A percentile compares a stretch with the other conserved stretches of the same genome.
Evolutionary conservation across 2,113 vertebrate genomes (phyloP).

Genomic region (Dendrocopos noguchii): DNA sequence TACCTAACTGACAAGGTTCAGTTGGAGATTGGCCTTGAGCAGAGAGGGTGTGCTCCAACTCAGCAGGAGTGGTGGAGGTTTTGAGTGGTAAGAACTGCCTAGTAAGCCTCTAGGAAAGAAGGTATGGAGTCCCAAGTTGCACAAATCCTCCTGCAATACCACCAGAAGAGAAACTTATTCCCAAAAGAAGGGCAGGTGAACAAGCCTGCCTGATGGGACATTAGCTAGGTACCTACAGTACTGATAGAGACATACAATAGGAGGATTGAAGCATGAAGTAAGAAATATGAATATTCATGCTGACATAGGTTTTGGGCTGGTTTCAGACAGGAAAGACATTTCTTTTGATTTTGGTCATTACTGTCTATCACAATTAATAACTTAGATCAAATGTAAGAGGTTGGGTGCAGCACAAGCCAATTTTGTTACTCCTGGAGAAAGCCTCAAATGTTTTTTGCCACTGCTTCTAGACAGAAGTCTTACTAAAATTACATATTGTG

Average conservation of each 20-base stretch:
- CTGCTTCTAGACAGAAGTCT: not conserved
- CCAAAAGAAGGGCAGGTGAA: conserved; percentile 66
- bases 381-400: not conserved
- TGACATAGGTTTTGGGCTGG: not conserved
- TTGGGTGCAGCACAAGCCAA: not conserved
- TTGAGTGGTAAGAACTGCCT: conserved; percentile 71
- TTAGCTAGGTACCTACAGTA: conserved; percentile 35
- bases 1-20: conserved; percentile 73
- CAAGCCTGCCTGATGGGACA: conserved; percentile 61
- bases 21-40: conserved; percentile 70
- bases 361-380: not conserved
- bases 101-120: conserved; percentile 71
- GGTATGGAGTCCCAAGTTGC: conserved; percentile 66
- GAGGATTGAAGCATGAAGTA: conserved; percentile 11
- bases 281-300: conserved; percentile 33
- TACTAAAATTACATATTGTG: not conserved
- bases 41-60: conserved; percentile 69
- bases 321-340: conserved; percentile 29
- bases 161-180: conserved; percentile 72
- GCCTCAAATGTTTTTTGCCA: conserved; percentile 25
- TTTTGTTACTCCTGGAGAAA: conserved; percentile 19
- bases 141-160: conserved; percentile 74
- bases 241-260: conserved; percentile 7
- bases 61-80: conserved; percentile 67
- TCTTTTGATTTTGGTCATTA: not conserved